These are phyloP conservation scores for Stenurella melanura DNA, from an alignment of 2,888 invertebrate genomes.

Conservation along the genomic window DNA sequence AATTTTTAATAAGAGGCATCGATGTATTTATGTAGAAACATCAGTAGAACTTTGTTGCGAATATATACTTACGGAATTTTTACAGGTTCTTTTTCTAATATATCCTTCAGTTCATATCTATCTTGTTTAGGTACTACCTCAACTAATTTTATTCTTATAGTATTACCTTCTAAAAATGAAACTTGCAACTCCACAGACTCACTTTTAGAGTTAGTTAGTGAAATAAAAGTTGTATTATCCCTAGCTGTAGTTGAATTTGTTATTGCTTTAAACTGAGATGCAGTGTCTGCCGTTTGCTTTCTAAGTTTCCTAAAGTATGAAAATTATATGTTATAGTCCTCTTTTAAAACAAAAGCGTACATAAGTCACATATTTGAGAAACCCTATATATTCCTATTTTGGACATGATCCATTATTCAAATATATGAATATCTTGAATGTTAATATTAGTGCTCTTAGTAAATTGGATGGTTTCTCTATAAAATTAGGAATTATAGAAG, in stretches of 20 bases:
- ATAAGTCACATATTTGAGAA: no score
- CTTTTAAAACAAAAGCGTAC: no score
- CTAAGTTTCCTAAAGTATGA: not conserved
- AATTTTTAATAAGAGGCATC: not conserved
- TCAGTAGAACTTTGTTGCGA: not conserved
- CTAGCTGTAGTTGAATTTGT: not conserved
- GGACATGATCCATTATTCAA: no score
- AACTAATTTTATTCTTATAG: conserved; percentile 45
- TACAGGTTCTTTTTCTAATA: conserved; percentile 46
- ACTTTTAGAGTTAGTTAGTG: conserved; percentile 42
- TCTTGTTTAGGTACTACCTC: conserved; percentile 26
- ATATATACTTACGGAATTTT: conserved; percentile 44
- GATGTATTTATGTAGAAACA: no score
- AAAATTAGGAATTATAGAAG: no score
- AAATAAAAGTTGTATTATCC: conserved; percentile 34
- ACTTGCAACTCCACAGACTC: conserved; percentile 41
- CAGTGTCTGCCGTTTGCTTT: not conserved
- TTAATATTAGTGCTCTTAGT: no score
- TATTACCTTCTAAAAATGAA: conserved; percentile 28
- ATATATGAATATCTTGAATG: no score
- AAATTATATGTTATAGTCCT: not conserved
- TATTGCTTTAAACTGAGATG: not conserved
- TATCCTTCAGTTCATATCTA: conserved; percentile 52
- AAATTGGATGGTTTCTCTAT: no score
- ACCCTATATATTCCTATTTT: no score